These are phyloP conservation scores for Achatina immaculata DNA, from an alignment of 1,140 invertebrate genomes.

Conservation along the genomic window DNA sequence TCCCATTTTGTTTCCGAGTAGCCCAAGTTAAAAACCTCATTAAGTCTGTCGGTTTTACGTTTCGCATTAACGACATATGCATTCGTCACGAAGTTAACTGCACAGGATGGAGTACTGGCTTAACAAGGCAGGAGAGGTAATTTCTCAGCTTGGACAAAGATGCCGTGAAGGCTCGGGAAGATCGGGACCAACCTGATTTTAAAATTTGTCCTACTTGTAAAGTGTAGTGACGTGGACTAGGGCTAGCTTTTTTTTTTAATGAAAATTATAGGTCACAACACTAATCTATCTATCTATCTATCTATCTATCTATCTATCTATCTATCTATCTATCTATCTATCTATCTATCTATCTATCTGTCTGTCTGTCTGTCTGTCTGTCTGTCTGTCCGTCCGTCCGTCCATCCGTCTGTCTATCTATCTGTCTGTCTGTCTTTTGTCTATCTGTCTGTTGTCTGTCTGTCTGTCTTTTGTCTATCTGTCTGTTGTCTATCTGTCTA, in stretches of 20 bases:
- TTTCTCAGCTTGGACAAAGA: too few relatives aligned
- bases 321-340: neutral
- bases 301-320: neutral
- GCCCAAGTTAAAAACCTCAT: neutral
- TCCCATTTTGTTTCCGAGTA: neutral
- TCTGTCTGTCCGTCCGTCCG: neutral
- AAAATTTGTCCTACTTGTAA: too few relatives aligned
- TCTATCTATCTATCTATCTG: too few relatives aligned
- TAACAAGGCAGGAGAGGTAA: too few relatives aligned
- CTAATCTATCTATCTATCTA: neutral
- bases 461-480: neutral
- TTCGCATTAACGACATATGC: slow-evolving; percentile 14
- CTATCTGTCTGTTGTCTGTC: neutral
- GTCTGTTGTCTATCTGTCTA: too few relatives aligned
- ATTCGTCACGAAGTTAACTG: slow-evolving; percentile 14
- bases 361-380: too few relatives aligned
- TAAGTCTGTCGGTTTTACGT: slow-evolving; percentile 1
- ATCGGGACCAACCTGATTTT: too few relatives aligned
- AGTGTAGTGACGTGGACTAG: too few relatives aligned
- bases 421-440: neutral
- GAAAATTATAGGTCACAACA: too few relatives aligned
- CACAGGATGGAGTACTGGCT: neutral
- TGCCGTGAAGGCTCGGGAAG: too few relatives aligned
- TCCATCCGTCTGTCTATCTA: neutral
- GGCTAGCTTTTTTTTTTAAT: too few relatives aligned